Percentiles rank a stretch among this genome's conserved stretches.
Evolutionary conservation across 1,140 invertebrate species (phyloP).

Genomic region (Agrypnia vestita): DNA sequence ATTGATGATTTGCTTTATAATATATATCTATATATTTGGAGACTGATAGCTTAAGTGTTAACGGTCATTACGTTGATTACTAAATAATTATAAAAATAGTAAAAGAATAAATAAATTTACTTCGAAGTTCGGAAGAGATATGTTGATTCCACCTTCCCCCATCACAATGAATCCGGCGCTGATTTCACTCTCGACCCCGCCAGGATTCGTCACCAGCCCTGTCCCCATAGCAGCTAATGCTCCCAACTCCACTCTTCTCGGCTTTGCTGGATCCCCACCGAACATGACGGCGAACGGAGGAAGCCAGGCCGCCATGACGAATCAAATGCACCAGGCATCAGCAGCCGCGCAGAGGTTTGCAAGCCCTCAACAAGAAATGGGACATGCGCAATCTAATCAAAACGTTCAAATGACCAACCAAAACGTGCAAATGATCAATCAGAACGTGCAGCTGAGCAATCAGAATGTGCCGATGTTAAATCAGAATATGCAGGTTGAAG

Average conservation of each 20-base stretch:
- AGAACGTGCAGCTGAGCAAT: constrained; percentile 1
- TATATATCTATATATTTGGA: constrained; percentile 17
- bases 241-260: constrained; percentile 38
- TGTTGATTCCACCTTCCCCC: constrained; percentile 56
- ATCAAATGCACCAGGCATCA: constrained; percentile 47
- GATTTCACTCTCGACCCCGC: constrained; percentile 53
- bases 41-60: constrained; percentile 31
- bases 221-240: constrained; percentile 44
- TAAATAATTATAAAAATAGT: too few relatives aligned
- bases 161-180: constrained; percentile 56
- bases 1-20: background rate
- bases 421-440: background rate
- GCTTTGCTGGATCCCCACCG: constrained; percentile 57
- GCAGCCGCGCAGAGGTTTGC: constrained; percentile 33
- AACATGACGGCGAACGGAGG: constrained; percentile 53
- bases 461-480: background rate
- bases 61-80: constrained; percentile 24
- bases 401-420: constrained; percentile 19
- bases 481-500: background rate
- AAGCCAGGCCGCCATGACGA: constrained; percentile 54
- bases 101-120: background rate
- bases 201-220: constrained; percentile 54
- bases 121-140: constrained; percentile 38
- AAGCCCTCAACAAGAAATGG: constrained; percentile 23
- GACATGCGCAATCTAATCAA: background rate